phyloP scores from a whole-genome alignment of 2,113 vertebrate species.

The Piliocolobus tephrosceles region DNA sequence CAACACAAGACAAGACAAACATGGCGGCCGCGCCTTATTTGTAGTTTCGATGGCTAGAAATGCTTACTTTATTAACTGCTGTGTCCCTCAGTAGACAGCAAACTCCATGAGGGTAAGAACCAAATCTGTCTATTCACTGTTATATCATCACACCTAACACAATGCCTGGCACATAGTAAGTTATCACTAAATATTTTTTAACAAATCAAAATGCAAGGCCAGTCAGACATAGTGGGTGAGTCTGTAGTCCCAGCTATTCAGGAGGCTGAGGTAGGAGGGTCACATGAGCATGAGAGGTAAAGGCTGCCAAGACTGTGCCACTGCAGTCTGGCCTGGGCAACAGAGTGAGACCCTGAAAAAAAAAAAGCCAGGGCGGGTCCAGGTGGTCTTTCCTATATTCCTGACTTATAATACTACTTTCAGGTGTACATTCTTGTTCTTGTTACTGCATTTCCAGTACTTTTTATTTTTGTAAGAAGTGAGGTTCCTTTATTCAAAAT shows the following conservation, averaged over 20 bases:
- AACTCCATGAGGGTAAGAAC: neutral
- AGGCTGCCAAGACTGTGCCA: no score
- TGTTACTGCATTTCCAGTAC: neutral
- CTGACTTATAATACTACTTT: neutral
- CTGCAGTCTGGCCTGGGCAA: no score
- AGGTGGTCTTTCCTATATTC: neutral
- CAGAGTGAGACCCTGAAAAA: no score
- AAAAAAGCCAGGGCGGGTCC: neutral
- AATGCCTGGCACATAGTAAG: neutral
- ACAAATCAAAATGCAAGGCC: neutral
- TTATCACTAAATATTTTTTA: neutral
- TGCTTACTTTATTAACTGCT: neutral
- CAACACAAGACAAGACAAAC: no score
- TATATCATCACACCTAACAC: neutral
- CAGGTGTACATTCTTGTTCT: neutral
- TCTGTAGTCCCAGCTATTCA: no score
- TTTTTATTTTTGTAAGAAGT: slow-evolving; percentile 12
- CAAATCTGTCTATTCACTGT: neutral
- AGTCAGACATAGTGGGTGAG: neutral
- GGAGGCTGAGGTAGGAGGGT: no score
- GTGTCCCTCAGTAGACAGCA: neutral
- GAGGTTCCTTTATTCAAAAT: neutral
- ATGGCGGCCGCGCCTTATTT: no score
- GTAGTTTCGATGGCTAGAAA: no score
- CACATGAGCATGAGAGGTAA: no score